phyloP scores from a whole-genome alignment of 1,140 invertebrate species.

The Aleiodes sp. region DNA sequence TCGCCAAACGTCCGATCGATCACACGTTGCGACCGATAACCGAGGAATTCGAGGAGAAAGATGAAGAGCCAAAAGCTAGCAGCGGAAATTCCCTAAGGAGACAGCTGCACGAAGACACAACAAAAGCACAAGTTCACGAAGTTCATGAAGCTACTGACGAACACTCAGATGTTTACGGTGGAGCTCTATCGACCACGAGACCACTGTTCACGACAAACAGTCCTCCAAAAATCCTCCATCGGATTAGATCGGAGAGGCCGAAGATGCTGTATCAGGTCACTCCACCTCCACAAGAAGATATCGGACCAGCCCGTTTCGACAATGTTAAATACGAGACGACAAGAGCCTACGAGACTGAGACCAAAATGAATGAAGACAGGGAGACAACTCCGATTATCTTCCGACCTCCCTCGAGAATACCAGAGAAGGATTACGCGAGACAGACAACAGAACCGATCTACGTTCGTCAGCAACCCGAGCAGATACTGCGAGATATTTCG shows the following conservation, averaged over 20 bases:
- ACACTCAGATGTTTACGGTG: conserved; percentile 73
- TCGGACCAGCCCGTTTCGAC: conserved; percentile 63
- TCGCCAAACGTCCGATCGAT: conserved; percentile 62
- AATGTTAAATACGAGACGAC: conserved; percentile 48
- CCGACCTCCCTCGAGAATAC: conserved; percentile 38
- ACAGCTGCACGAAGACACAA: conserved; percentile 66
- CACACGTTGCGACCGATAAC: conserved; percentile 55
- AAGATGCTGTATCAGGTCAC: conserved; percentile 51
- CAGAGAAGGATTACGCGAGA: conserved; percentile 48
- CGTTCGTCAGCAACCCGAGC: conserved; percentile 48
- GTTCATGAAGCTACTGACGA: conserved; percentile 65
- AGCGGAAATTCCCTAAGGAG: conserved; percentile 68
- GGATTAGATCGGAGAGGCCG: conserved; percentile 54
- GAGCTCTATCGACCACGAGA: conserved; percentile 70
- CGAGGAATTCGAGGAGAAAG: conserved; percentile 57
- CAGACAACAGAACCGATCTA: conserved; percentile 55
- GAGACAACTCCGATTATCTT: conserved; percentile 54
- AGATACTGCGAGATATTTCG: conserved; percentile 51
- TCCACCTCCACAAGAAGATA: conserved; percentile 53
- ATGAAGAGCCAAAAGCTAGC: conserved; percentile 53
- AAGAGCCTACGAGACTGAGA: conserved; percentile 47
- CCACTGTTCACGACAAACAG: conserved; percentile 74
- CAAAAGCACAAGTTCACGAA: conserved; percentile 48
- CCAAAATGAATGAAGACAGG: conserved; percentile 16
- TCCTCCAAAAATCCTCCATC: conserved; percentile 57